These are phyloP conservation scores for Drosophila orena DNA, from an alignment of 1,140 invertebrate genomes.

Conservation along the genomic window DNA sequence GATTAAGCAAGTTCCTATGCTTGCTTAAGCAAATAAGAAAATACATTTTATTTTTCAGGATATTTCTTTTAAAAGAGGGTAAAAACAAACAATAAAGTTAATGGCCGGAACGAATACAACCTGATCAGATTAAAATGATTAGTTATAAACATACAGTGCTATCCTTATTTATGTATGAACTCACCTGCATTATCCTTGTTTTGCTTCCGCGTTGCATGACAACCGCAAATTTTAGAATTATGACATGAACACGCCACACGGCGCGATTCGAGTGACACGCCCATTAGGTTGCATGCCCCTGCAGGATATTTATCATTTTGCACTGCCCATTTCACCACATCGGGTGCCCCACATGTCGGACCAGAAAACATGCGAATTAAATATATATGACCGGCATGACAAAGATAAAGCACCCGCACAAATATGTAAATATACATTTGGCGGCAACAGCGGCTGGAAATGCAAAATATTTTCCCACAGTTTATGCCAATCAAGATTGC, in stretches of 20 bases:
- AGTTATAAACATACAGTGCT: not conserved
- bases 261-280: conserved; percentile 34
- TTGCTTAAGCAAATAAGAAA: too few species aligned
- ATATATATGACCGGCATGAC: conserved; percentile 28
- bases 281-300: conserved; percentile 27
- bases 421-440: conserved; percentile 23
- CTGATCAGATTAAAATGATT: not conserved
- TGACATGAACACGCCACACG: conserved; percentile 56
- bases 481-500: conserved; percentile 38
- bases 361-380: conserved; percentile 47
- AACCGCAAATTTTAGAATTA: conserved; percentile 77
- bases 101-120: not conserved
- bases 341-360: conserved; percentile 25
- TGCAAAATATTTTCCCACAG: conserved; percentile 43
- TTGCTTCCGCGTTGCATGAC: conserved; percentile 45
- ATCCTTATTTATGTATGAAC: not conserved
- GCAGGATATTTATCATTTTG: conserved; percentile 9
- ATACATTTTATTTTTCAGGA: too few species aligned
- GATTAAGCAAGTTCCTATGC: too few species aligned
- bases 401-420: conserved; percentile 15
- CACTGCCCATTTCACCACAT: conserved; percentile 21
- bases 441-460: conserved; percentile 3
- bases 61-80: too few species aligned
- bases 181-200: conserved; percentile 40
- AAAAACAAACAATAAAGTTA: too few species aligned